Conservation (phyloP, 2,888 invertebrate species). For the Netelia inedita region DNA sequence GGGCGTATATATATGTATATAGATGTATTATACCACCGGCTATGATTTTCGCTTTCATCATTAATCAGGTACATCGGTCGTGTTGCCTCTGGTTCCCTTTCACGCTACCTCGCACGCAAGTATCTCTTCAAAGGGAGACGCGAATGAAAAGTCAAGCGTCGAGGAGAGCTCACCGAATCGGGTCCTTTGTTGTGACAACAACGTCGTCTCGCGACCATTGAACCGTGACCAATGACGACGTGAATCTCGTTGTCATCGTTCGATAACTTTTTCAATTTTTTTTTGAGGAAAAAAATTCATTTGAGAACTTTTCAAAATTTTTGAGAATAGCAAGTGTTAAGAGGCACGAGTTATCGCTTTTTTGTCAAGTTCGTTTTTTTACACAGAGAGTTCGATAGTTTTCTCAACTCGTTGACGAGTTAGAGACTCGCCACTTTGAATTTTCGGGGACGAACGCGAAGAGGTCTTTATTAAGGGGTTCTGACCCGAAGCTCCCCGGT, state of each 20-base stretch:
- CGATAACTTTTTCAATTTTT: background rate
- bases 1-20: slow-evolving; percentile 10
- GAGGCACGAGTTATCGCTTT: too few species aligned
- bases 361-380: background rate
- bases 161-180: slow-evolving; percentile 60
- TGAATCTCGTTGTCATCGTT: background rate
- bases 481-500: slow-evolving; percentile 58
- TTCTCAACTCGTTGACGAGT: slow-evolving; percentile 56
- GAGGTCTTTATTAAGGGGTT: slow-evolving; percentile 28
- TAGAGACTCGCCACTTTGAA: background rate
- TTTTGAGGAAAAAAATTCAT: background rate
- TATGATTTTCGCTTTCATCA: slow-evolving; percentile 79
- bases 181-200: slow-evolving; percentile 73
- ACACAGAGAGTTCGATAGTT: slow-evolving; percentile 17
- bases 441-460: slow-evolving; percentile 10
- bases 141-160: slow-evolving; percentile 50
- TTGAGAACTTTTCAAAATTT: background rate
- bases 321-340: too few species aligned
- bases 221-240: slow-evolving; percentile 67
- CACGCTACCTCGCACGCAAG: slow-evolving; percentile 72
- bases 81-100: slow-evolving; percentile 71
- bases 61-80: slow-evolving; percentile 77
- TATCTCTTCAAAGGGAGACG: slow-evolving; percentile 45
- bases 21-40: slow-evolving; percentile 71
- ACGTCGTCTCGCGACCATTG: slow-evolving; percentile 66